Evolutionary conservation across 2,113 vertebrate genomes (phyloP), one percentile per base, ranked within the genome.

Genomic region (Salminus brasiliensis): DNA sequence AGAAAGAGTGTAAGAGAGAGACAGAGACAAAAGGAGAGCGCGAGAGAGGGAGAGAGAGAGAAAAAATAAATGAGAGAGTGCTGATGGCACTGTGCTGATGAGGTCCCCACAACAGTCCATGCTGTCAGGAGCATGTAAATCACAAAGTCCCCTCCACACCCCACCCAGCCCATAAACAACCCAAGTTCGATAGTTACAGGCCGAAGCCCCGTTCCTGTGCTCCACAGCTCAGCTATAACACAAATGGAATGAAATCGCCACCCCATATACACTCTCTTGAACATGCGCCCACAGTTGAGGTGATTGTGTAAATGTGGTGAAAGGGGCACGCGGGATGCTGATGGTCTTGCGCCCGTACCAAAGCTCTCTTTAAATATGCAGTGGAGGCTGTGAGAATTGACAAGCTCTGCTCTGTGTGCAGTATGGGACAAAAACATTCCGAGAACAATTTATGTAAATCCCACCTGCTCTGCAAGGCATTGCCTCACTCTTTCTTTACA

Each of bases 381-480:
- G 62, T 18, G 12, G 29, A 45, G 68, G 62, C 75, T 65, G 23
- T n/a, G 67, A 27, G 70, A 80, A 79, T 71, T 75, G 70, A 84
- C 86, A 80, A 81, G 82, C 79, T 55, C 81, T 68, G 81, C 78
- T 62, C 84, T 65, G 81, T 86, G 86, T 88, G 84, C 75, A 13
- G 83, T 65, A 78, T 65, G 67, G 81, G 45, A 86, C 87, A 81
- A 91, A 92, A 91, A 92, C 89, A 86, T 88, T 86, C 84, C 68
- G 71, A 83, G 87, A 91, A 89, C 92, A 90, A 91, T 91, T 93
- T 93, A 94, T 93, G 93, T 88, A 91, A 93, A 94, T 93, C 91
- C 93, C 13, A 74, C 53, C 82, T 25, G 87, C 91, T 88, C 87
- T 72, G 83, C 83, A 86, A 90, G 90, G 88, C 90, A 91, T 85